phyloP scores from a whole-genome alignment of 1,140 invertebrate genomes.

The Polyergus mexicanus region DNA sequence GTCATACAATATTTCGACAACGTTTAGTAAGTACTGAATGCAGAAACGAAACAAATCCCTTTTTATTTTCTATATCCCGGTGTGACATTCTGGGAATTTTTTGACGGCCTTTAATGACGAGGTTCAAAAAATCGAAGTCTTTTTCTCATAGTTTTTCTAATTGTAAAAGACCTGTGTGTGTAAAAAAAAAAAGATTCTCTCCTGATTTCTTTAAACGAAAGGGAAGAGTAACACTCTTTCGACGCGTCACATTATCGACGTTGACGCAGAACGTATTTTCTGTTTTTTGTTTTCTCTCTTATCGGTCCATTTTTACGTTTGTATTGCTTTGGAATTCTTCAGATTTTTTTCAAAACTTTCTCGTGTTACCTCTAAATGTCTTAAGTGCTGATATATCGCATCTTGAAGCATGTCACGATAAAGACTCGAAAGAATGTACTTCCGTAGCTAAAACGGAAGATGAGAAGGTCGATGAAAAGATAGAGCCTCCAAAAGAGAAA shows the following conservation, averaged over 20 bases:
- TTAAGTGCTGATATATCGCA: constrained; percentile 25
- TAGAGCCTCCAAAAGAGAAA: constrained; percentile 74
- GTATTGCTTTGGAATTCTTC: not conserved
- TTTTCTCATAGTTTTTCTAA: constrained; percentile 25
- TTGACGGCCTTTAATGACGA: constrained; percentile 34
- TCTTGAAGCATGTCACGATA: constrained; percentile 45
- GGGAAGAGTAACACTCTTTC: constrained; percentile 5
- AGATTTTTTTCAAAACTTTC: constrained; percentile 1
- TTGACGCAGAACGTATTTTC: constrained; percentile 47
- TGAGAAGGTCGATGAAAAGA: constrained; percentile 78
- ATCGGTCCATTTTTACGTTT: not conserved
- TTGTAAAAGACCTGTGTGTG: constrained; percentile 41
- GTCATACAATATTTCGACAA: constrained; percentile 45
- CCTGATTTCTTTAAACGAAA: constrained; percentile 45
- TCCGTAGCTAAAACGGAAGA: constrained; percentile 86
- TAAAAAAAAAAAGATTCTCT: constrained; percentile 13
- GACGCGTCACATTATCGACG: constrained; percentile 41
- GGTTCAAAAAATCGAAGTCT: constrained; percentile 6
- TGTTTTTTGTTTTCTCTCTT: not conserved
- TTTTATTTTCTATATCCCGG: constrained; percentile 43
- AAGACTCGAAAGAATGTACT: constrained; percentile 74
- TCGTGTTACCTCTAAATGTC: constrained; percentile 15
- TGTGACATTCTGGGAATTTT: constrained; percentile 25
- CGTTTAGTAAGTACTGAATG: constrained; percentile 71
- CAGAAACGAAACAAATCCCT: constrained; percentile 53